phyloP scores from a whole-genome alignment of 1,140 invertebrate species.

The Pachypsylla venusta region DNA sequence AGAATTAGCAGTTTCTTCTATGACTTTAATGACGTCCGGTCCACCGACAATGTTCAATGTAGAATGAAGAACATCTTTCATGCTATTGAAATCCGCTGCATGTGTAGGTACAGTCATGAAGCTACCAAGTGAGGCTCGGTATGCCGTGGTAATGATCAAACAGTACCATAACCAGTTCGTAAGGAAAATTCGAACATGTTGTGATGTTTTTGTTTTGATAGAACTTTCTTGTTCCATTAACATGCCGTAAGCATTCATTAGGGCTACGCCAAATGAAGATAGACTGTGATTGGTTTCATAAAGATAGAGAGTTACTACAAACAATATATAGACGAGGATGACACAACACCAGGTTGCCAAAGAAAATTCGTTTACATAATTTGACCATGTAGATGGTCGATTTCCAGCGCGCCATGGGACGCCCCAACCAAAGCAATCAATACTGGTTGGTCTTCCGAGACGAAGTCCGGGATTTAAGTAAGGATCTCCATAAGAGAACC shows the following conservation, averaged over 20 bases:
- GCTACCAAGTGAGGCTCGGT: conserved; percentile 21
- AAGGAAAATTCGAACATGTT: conserved; percentile 17
- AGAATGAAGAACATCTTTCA: conserved; percentile 18
- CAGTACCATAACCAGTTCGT: conserved; percentile 19
- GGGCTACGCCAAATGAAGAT: neutral
- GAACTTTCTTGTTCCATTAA: conserved; percentile 18
- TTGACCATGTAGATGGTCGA: conserved; percentile 11
- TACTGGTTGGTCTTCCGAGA: conserved; percentile 14
- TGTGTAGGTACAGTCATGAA: conserved; percentile 20
- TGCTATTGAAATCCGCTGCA: conserved; percentile 16
- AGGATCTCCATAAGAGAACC: conserved; percentile 18
- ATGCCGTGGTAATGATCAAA: conserved; percentile 20
- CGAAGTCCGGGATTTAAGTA: neutral
- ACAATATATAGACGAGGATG: conserved; percentile 2
- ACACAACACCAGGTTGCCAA: conserved; percentile 14
- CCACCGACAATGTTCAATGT: conserved; percentile 12
- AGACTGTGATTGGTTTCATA: conserved; percentile 1
- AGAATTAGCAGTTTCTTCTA: conserved; percentile 15
- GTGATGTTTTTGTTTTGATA: conserved; percentile 4
- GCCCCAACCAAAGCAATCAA: conserved; percentile 22
- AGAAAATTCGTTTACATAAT: conserved; percentile 20
- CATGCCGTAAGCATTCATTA: conserved; percentile 16
- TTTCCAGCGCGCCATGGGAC: conserved; percentile 20
- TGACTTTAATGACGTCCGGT: conserved; percentile 17
- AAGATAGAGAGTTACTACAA: conserved; percentile 6